A percentile compares a stretch with the other conserved stretches of the same genome.
Evolutionary conservation across 2,797 vertebrate genomes (phyloP).

Genomic region (Balearica regulorum): DNA sequence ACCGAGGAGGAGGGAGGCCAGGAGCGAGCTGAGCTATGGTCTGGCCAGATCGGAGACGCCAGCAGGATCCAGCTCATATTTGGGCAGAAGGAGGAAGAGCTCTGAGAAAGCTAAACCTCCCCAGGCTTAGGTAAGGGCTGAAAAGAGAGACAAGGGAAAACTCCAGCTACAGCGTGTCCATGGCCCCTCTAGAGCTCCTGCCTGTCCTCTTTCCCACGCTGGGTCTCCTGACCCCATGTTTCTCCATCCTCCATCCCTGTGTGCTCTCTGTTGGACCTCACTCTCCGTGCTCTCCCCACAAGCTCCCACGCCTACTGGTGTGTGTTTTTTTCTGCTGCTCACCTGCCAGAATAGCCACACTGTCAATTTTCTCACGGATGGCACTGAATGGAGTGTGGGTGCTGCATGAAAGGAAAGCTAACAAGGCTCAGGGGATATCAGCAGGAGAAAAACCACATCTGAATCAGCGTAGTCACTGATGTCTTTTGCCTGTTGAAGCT

Average conservation of each 20-base stretch:
- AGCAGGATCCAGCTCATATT: background rate
- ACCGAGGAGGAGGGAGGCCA: background rate
- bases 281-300: background rate
- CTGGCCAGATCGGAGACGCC: background rate
- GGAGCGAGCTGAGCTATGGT: background rate
- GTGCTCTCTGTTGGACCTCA: background rate
- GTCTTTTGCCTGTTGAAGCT: background rate
- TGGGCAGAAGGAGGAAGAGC: background rate
- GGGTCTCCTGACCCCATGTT: background rate
- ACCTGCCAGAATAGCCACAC: background rate
- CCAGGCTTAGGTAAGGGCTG: background rate
- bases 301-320: background rate
- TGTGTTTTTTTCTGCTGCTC: background rate
- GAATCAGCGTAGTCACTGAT: background rate
- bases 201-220: fast-evolving
- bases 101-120: background rate
- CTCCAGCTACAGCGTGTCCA: fast-evolving
- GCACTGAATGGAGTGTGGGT: background rate
- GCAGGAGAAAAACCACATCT: background rate
- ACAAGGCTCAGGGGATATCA: background rate
- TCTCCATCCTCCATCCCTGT: background rate
- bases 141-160: background rate
- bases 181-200: background rate
- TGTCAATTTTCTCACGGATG: fast-evolving
- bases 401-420: background rate